Percentiles rank a stretch among this genome's conserved stretches.
These are phyloP conservation scores for Rissa tridactyla DNA, from an alignment of 2,113 vertebrate genomes.

Conservation along the genomic window DNA sequence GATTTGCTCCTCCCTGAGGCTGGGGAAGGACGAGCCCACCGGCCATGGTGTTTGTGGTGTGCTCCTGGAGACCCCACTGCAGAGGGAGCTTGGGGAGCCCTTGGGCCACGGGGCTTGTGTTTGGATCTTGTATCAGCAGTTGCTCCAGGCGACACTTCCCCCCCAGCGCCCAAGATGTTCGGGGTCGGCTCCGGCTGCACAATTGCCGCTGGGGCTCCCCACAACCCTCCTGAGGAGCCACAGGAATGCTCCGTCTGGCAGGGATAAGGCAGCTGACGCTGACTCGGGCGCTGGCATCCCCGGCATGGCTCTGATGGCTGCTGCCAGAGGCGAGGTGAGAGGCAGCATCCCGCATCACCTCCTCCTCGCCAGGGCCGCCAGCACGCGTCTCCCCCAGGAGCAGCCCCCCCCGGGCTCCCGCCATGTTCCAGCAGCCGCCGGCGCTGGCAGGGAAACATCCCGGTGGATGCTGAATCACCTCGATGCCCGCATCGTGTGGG, in stretches of 20 bases:
- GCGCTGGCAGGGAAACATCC: not conserved
- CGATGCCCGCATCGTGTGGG: fast-evolving
- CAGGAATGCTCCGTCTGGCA: fast-evolving
- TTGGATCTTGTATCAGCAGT: not conserved
- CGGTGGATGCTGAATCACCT: not conserved
- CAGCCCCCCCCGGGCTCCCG: not conserved
- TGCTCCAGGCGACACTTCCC: fast-evolving
- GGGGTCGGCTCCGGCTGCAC: not conserved
- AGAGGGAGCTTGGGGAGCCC: not conserved
- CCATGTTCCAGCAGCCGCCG: not conserved
- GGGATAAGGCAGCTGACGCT: not conserved
- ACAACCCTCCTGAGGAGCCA: not conserved
- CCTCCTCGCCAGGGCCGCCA: fast-evolving
- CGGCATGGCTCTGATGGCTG: fast-evolving
- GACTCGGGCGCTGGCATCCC: not conserved
- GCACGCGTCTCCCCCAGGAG: not conserved
- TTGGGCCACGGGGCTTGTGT: fast-evolving
- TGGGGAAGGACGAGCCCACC: not conserved
- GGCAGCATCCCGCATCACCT: not conserved
- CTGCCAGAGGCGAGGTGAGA: not conserved
- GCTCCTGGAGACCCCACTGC: not conserved
- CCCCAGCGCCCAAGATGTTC: fast-evolving
- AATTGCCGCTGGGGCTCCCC: not conserved
- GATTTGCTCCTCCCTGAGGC: not conserved
- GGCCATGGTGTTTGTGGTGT: fast-evolving